Percentiles rank a stretch among this genome's conserved stretches.
These are phyloP conservation scores for Sarcophaga peregrina DNA, from an alignment of 1,140 invertebrate species.

Conservation along the genomic window DNA sequence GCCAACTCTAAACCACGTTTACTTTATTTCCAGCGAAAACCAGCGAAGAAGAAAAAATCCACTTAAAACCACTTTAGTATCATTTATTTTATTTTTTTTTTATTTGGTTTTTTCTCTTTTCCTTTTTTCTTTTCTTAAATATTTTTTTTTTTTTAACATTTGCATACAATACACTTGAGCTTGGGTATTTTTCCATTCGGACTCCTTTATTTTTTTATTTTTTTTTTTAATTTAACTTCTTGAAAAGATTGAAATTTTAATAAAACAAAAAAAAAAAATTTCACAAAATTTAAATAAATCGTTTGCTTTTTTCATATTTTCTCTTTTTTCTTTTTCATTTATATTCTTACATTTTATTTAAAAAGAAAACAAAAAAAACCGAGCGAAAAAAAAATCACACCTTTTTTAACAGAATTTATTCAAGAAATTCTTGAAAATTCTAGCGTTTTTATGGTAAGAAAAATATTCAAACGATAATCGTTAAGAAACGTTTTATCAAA, in stretches of 20 bases:
- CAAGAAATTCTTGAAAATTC: constrained; percentile 8
- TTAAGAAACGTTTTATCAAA: constrained; percentile 16
- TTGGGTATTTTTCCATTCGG: background rate
- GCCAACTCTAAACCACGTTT: constrained; percentile 4
- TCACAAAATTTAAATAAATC: too few relatives aligned
- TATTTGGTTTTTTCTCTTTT: too few relatives aligned
- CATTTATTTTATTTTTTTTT: background rate
- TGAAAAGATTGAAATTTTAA: too few relatives aligned
- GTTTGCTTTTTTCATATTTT: background rate
- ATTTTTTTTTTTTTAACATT: background rate
- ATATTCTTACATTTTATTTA: background rate
- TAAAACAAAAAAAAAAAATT: background rate
- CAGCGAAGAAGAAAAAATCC: background rate
- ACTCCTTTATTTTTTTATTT: too few relatives aligned
- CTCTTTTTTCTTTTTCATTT: background rate
- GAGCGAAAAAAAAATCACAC: background rate
- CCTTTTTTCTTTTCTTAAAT: background rate
- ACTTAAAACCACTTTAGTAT: background rate
- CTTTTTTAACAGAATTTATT: constrained; percentile 3
- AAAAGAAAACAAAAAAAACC: background rate
- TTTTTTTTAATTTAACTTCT: too few relatives aligned
- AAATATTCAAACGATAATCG: background rate
- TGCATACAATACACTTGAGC: background rate
- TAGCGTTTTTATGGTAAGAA: background rate
- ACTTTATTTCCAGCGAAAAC: background rate